These are phyloP conservation scores for Naso thynnoides DNA, from an alignment of 2,797 vertebrate genomes.

Conservation along the genomic window DNA sequence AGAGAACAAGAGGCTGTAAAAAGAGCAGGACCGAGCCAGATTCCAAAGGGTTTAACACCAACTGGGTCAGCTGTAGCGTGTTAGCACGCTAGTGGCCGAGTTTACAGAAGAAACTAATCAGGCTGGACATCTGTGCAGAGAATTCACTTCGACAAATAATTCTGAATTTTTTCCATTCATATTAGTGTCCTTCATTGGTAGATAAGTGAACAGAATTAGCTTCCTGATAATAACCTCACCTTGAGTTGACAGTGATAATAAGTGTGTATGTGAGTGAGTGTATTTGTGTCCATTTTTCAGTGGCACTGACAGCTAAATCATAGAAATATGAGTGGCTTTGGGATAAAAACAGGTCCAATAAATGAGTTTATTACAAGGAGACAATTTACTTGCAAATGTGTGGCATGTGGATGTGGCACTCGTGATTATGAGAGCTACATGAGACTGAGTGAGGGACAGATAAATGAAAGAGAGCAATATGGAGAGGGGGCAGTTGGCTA, in stretches of 20 bases:
- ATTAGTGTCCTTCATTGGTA: conserved; percentile 69
- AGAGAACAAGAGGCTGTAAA: conserved; percentile 45
- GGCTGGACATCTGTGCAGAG: conserved; percentile 59
- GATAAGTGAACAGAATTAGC: conserved; percentile 78
- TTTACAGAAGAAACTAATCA: conserved; percentile 57
- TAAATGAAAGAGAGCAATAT: conserved; percentile 48
- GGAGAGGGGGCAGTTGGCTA: conserved; percentile 63
- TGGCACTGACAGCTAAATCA: conserved; percentile 77
- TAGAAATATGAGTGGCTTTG: conserved; percentile 76
- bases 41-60: conserved; percentile 43
- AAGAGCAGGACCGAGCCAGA: conserved; percentile 22
- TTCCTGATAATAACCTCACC: conserved; percentile 74
- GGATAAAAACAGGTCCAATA: conserved; percentile 67
- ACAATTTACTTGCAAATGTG: conserved; percentile 85
- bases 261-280: conserved; percentile 43
- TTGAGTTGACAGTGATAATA: conserved; percentile 76
- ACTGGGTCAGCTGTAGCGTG: conserved; percentile 27
- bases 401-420: conserved; percentile 79
- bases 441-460: conserved; percentile 46
- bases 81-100: conserved; percentile 16
- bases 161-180: conserved; percentile 67
- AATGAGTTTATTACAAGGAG: conserved; percentile 80
- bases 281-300: conserved; percentile 52
- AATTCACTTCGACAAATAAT: conserved; percentile 71
- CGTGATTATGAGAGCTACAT: conserved; percentile 71